Evolutionary conservation across 2,888 invertebrate species (phyloP).

Genomic region (Drosophila birchii): DNA sequence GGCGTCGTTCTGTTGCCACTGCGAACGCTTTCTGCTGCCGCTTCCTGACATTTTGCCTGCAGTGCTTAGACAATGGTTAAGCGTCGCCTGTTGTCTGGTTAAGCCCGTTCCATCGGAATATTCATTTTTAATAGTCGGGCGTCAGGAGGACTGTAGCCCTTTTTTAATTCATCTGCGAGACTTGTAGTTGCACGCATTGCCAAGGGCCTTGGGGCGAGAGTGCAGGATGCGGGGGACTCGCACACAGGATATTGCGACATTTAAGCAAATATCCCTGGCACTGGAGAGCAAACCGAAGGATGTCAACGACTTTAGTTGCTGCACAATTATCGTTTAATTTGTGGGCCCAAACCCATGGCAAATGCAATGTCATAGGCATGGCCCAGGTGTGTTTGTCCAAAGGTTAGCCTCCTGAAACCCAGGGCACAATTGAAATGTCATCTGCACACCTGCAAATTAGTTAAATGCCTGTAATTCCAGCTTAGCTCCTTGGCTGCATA

Average conservation of each 20-base stretch:
- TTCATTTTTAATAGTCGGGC: slow-evolving; percentile 44
- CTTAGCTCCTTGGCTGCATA: background rate
- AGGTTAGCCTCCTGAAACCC: slow-evolving; percentile 1
- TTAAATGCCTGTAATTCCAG: slow-evolving; percentile 25
- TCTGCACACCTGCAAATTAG: slow-evolving; percentile 46
- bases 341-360: background rate
- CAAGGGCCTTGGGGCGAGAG: background rate
- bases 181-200: slow-evolving; percentile 32
- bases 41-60: slow-evolving; percentile 49
- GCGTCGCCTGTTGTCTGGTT: slow-evolving; percentile 30
- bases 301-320: slow-evolving; percentile 38
- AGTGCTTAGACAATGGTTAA: slow-evolving; percentile 51
- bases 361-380: background rate
- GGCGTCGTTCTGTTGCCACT: slow-evolving; percentile 51
- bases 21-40: slow-evolving; percentile 45
- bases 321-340: slow-evolving; percentile 35
- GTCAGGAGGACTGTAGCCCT: slow-evolving; percentile 5
- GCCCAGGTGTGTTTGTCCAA: slow-evolving; percentile 6
- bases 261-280: slow-evolving; percentile 29
- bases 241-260: slow-evolving; percentile 39
- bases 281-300: slow-evolving; percentile 1
- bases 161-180: slow-evolving; percentile 46
- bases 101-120: slow-evolving; percentile 17
- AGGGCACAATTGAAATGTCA: slow-evolving; percentile 39
- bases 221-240: slow-evolving; percentile 12